Percentiles rank a stretch among this genome's conserved stretches.
phyloP scores from a whole-genome alignment of 2,888 invertebrate genomes.

The Eupithecia abbreviata region DNA sequence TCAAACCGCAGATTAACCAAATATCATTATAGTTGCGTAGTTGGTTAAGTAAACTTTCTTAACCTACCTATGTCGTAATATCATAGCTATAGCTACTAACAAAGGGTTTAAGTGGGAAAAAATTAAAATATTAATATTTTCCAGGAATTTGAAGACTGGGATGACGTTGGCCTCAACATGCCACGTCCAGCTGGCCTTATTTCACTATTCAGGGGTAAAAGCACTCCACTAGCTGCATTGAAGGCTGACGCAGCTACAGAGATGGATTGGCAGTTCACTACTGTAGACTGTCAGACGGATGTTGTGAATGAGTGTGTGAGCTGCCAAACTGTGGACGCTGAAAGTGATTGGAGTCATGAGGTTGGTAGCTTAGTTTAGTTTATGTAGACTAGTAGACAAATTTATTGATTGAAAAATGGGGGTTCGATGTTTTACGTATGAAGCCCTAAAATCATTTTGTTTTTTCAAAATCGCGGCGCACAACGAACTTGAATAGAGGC shows the following conservation, averaged over 20 bases:
- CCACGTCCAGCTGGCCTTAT: conserved; percentile 90
- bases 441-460: too few relatives aligned
- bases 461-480: too few relatives aligned
- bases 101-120: neutral
- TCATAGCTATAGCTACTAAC: too few relatives aligned
- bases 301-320: conserved; percentile 72
- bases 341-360: conserved; percentile 78
- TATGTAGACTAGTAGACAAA: too few relatives aligned
- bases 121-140: conserved; percentile 26
- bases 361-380: conserved; percentile 36
- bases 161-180: conserved; percentile 94
- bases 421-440: too few relatives aligned
- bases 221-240: conserved; percentile 62
- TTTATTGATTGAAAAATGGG: too few relatives aligned
- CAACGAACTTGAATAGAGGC: too few relatives aligned
- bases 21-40: too few relatives aligned
- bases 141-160: conserved; percentile 95
- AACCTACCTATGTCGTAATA: too few relatives aligned
- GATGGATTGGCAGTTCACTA: conserved; percentile 66
- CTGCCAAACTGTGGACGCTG: conserved; percentile 71
- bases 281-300: conserved; percentile 79
- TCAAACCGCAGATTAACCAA: too few relatives aligned
- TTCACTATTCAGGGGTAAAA: conserved; percentile 86
- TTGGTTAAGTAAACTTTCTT: too few relatives aligned
- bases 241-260: conserved; percentile 77